phyloP scores from a whole-genome alignment of 2,888 invertebrate species.

The Agapostemon virescens region DNA sequence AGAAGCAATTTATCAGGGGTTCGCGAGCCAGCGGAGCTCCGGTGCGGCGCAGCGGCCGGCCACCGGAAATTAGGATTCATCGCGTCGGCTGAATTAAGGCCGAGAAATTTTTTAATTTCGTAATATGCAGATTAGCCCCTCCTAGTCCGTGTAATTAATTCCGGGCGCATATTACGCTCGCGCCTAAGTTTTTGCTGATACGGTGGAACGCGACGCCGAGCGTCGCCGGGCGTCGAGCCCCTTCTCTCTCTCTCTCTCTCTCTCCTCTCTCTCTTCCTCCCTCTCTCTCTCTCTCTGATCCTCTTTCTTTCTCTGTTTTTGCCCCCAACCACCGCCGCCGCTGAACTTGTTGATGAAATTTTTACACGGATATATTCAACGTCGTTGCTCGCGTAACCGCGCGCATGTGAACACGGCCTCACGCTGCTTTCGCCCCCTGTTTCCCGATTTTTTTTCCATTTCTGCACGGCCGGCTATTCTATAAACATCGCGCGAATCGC shows the following conservation, averaged over 20 bases:
- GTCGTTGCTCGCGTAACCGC: conserved; percentile 17
- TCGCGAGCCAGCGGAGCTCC: not conserved
- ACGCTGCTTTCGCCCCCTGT: no score
- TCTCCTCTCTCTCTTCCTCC: not conserved
- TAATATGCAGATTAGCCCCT: conserved; percentile 72
- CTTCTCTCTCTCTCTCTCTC: not conserved
- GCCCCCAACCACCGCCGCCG: not conserved
- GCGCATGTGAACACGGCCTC: not conserved
- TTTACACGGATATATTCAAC: conserved; percentile 56
- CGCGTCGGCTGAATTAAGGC: conserved; percentile 67
- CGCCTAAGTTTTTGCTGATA: conserved; percentile 49
- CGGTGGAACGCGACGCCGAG: conserved; percentile 13
- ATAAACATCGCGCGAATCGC: conserved; percentile 10
- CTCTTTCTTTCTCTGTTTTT: not conserved
- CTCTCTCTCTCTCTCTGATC: not conserved
- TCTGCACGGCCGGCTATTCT: not conserved
- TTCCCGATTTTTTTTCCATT: not conserved
- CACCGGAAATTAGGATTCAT: conserved; percentile 71
- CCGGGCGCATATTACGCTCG: conserved; percentile 64
- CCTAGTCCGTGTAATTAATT: conserved; percentile 71
- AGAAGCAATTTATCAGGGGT: conserved; percentile 31
- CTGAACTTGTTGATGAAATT: conserved; percentile 67
- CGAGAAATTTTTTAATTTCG: conserved; percentile 72
- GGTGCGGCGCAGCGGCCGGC: not conserved
- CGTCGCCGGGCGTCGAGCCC: conserved; percentile 7